phyloP scores from a whole-genome alignment of 2,113 vertebrate genomes.

The Eurypyga helias region DNA sequence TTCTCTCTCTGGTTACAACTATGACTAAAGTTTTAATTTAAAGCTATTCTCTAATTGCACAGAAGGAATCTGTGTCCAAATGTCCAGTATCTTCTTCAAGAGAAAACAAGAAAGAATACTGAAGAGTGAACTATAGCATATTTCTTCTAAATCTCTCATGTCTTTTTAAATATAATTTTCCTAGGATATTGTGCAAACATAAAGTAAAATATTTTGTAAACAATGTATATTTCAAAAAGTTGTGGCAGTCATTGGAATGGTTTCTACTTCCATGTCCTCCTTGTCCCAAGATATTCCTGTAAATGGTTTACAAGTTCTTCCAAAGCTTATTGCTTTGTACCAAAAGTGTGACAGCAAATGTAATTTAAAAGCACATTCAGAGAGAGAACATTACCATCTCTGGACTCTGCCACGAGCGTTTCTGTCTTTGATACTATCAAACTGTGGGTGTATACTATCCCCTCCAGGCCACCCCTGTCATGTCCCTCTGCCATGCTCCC shows the following conservation, averaged over 20 bases:
- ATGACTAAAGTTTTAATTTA: neutral
- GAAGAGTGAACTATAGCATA: neutral
- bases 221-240: neutral
- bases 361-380: neutral
- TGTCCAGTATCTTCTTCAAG: neutral
- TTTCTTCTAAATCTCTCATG: neutral
- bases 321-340: neutral
- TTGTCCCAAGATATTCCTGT: neutral
- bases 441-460: neutral
- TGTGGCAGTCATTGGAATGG: neutral
- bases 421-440: neutral
- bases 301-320: neutral
- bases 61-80: neutral
- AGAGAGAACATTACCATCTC: neutral
- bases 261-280: neutral
- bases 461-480: neutral
- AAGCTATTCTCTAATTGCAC: neutral
- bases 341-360: neutral
- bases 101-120: neutral
- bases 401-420: neutral
- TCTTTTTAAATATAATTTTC: neutral
- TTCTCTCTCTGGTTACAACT: neutral
- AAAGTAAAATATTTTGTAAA: neutral
- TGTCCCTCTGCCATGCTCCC: rapidly evolving
- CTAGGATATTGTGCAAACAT: neutral